Evolutionary conservation across 1,140 invertebrate species (phyloP), one percentile per base, ranked within the genome.

Genomic region (Papilio helenus): DNA sequence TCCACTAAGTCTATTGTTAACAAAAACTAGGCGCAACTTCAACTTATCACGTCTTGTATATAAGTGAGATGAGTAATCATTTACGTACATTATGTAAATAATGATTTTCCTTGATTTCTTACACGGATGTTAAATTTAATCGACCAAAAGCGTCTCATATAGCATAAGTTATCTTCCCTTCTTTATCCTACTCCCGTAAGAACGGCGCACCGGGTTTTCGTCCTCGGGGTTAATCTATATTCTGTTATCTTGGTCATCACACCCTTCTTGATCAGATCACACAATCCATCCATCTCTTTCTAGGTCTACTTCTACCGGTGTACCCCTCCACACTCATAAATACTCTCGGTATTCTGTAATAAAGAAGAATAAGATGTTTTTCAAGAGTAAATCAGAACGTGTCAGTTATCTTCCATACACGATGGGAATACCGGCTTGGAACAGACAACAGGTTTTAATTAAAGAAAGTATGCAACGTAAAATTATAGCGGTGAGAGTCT

Each of bases 1-100:
- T 68, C 61, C 26, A 68, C 61, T 68, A 34, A 68, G 23, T 68
- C 26, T 34, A 68, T 68, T 68, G 61, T 68, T 68, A 34, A 68
- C 23, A 68, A 68, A 68, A 68, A 68, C 61, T 68, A 34, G 26
- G 26, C 26, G 61, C 23, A 34, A 68, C 61, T 16, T 29, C 26
- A 5, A 68, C 26, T 68, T 68, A 29, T 18, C 61, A 68, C 23
- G 26, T 68, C 61, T 68, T 29, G 26, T 29, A 34, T 23, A 58
- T 58, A 61, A 61, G 58, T 61, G 3, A 34, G 61, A 68, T 68
- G 61, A 68, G 26, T 68, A 68, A 68, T 68, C 0, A 68, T 29
- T 68, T 34, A 58, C n/a, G 55, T 58, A 58, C n/a, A 18, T 55
- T 55, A 55, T 20, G 51, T 55, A 55, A 18, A 18, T 55, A n/a